These are phyloP conservation scores for Eulacestoma nigropectus DNA, from an alignment of 2,113 vertebrate species.

Conservation along the genomic window DNA sequence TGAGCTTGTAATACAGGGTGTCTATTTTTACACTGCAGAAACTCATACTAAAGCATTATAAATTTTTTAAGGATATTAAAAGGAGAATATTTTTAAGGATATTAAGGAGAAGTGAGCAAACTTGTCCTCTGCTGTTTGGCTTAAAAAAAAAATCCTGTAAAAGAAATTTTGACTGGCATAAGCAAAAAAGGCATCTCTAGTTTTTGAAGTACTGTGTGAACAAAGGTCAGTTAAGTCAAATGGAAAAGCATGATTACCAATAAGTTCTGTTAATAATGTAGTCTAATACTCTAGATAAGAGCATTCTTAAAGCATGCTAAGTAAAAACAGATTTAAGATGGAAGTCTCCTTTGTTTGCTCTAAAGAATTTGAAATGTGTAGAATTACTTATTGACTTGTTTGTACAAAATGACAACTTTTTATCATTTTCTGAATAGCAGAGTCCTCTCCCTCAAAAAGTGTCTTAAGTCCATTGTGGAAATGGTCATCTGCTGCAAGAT, in stretches of 20 bases:
- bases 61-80: not conserved
- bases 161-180: not conserved
- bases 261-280: not conserved
- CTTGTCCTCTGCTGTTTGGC: not conserved
- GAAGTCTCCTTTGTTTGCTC: not conserved
- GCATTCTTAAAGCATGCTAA: not conserved
- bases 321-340: not conserved
- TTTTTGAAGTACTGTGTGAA: not conserved
- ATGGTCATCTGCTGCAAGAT: not conserved
- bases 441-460: not conserved
- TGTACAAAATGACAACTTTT: not conserved
- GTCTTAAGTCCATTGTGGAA: not conserved
- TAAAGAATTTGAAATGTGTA: not conserved
- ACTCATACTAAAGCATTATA: not conserved
- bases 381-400: not conserved
- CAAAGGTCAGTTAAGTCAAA: not conserved
- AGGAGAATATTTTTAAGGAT: conserved; percentile 2
- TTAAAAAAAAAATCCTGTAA: not conserved
- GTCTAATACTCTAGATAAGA: not conserved
- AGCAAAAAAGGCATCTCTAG: not conserved
- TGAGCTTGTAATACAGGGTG: not conserved
- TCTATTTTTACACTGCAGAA: conserved; percentile 29
- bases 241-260: not conserved
- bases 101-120: not conserved
- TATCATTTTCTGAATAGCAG: not conserved